phyloP scores from a whole-genome alignment of 2,888 invertebrate genomes.

The Stenoptilia bipunctidactyla region DNA sequence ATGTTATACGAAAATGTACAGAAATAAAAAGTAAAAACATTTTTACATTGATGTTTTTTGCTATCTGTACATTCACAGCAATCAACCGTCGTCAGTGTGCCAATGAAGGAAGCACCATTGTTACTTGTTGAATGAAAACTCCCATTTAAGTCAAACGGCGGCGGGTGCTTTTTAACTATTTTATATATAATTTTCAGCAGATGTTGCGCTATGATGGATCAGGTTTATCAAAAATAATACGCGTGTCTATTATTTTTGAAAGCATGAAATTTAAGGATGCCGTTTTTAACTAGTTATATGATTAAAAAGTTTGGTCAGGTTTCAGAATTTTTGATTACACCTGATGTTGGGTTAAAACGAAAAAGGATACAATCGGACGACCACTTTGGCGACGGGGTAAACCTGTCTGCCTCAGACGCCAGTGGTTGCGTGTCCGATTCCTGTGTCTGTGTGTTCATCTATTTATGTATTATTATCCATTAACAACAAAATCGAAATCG shows the following conservation, averaged over 20 bases:
- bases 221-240: conserved; percentile 32
- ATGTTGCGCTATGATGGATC: conserved; percentile 57
- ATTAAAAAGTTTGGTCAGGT: no score
- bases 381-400: no score
- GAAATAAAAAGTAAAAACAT: no score
- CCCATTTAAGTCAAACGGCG: conserved; percentile 55
- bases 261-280: conserved; percentile 49
- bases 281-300: not conserved
- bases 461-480: no score
- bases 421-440: no score
- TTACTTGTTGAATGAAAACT: conserved; percentile 67
- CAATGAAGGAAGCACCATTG: conserved; percentile 68
- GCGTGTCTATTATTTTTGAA: conserved; percentile 34
- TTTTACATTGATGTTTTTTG: conserved; percentile 22
- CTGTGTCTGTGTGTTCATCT: no score
- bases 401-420: no score
- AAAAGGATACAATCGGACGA: no score
- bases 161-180: conserved; percentile 48
- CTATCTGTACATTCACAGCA: conserved; percentile 42
- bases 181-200: conserved; percentile 67
- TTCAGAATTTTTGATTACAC: no score
- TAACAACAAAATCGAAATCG: no score
- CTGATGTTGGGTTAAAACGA: no score
- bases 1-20: no score
- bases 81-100: conserved; percentile 66